Percentiles rank a stretch among this genome's conserved stretches.
These are phyloP conservation scores for Tillus elongatus DNA, from an alignment of 2,888 invertebrate genomes.

Conservation along the genomic window DNA sequence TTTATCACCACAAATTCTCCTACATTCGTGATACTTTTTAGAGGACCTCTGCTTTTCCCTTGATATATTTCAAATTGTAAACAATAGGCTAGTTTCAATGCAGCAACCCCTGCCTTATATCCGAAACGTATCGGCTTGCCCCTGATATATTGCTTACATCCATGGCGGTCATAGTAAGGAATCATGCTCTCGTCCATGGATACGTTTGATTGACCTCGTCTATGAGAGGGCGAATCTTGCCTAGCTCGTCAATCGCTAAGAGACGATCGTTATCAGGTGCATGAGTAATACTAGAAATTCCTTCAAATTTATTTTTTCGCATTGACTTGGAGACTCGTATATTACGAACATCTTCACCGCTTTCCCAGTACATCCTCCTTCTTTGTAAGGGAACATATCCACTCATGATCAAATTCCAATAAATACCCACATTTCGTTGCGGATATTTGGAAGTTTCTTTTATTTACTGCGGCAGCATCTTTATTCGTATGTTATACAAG, in stretches of 20 bases:
- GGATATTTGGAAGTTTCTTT: neutral
- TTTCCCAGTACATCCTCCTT: constrained; percentile 1
- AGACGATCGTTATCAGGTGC: neutral
- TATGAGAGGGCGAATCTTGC: neutral
- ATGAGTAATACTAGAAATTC: neutral
- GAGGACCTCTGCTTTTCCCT: neutral
- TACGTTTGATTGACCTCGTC: neutral
- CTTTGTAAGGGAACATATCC: constrained; percentile 1
- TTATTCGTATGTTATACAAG: constrained; percentile 1
- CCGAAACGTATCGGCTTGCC: constrained; percentile 5
- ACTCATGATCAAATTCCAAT: neutral
- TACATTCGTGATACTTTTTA: neutral
- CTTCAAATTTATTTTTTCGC: neutral
- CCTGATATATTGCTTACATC: constrained; percentile 6
- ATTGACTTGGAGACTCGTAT: neutral
- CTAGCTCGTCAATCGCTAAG: neutral
- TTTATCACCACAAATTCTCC: constrained; percentile 1
- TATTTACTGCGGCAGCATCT: constrained; percentile 1
- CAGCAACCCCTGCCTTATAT: constrained; percentile 5
- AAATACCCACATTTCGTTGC: constrained; percentile 8
- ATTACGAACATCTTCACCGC: neutral
- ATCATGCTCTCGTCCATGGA: neutral
- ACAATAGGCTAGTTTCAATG: constrained; percentile 3
- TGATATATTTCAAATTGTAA: constrained; percentile 5
- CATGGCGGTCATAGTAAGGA: neutral